Base-by-base conservation (phyloP, 2,888 invertebrate genomes). In the Xestia ashworthii region DNA sequence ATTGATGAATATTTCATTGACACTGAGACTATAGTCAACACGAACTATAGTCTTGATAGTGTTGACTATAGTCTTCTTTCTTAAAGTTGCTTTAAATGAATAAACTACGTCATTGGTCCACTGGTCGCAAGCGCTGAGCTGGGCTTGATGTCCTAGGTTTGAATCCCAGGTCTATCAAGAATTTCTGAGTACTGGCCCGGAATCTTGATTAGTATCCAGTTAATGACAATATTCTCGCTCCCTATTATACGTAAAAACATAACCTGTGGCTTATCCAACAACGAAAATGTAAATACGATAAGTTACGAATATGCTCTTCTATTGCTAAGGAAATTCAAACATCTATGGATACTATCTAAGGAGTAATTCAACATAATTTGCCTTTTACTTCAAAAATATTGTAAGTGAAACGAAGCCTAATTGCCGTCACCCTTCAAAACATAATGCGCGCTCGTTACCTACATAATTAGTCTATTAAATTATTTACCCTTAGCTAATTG, bases 391-490 rank as follows among this genome's bases (percentile, higher is more conserved):
- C 16, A 8, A 72, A 73, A 53, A n/a, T 72, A 22, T 72, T 16
- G 5, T 38, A 16, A 55, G 12, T 55, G 8, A 16, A 32, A 74
- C n/a, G 38, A 74, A 22, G 50, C 16, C 25, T 41, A 60, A 32
- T 50, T 66, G 25, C 9, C 19, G 16, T 38, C 11, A 66, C 19
- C 9, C 48, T 76, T 66, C 46, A 32, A 48, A 64, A 41, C 22
- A 64, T 14, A 53, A 12, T 50, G 11, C 6, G 16, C n/a, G 25
- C 22, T 46, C 19, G 14, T n/a, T 25, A 22, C 3, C 1, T 25
- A 66, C 22, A 8, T 65, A 72, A 44, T 74, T 65, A 80, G 22
- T 58, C 9, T 50, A 60, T 53, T 38, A 16, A 68, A 80, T 55
- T 73, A 64, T 14, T 58, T 32, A 58, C 44, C 62, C 22, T 19